phyloP scores from a whole-genome alignment of 2,888 invertebrate genomes.

The Scaptomyza cyrtandrae region DNA sequence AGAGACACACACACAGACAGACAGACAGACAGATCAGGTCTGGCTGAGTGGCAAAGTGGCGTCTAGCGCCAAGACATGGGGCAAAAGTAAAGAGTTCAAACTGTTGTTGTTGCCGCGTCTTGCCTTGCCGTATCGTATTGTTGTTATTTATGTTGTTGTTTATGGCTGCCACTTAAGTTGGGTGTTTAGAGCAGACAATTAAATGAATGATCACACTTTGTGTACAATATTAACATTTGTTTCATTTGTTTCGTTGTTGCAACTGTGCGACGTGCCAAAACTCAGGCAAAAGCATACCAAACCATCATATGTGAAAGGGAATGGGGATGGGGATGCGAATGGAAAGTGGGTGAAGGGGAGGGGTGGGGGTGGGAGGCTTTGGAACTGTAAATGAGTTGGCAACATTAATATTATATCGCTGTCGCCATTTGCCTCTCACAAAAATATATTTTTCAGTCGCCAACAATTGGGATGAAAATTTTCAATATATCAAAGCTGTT shows the following conservation, averaged over 20 bases:
- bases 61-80: constrained; percentile 25
- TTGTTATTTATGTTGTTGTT: constrained; percentile 41
- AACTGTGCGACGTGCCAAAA: constrained; percentile 64
- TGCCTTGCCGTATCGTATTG: constrained; percentile 5
- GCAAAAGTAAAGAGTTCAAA: constrained; percentile 25
- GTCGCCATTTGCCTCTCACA: constrained; percentile 16
- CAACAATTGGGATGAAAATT: constrained; percentile 5
- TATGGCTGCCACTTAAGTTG: constrained; percentile 46
- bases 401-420: constrained; percentile 36
- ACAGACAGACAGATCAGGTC: constrained; percentile 36
- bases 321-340: background rate
- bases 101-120: constrained; percentile 12
- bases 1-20: background rate
- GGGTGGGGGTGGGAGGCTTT: no score
- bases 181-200: constrained; percentile 28
- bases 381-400: constrained; percentile 51
- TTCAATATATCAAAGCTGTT: constrained; percentile 21
- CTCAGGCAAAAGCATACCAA: constrained; percentile 57
- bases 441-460: background rate
- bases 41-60: constrained; percentile 40
- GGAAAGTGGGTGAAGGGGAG: background rate
- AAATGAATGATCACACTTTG: constrained; percentile 8
- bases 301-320: constrained; percentile 8
- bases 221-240: background rate
- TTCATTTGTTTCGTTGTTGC: background rate